Percentiles rank a stretch among this genome's conserved stretches.
Evolutionary conservation across 2,888 invertebrate genomes (phyloP).

Genomic region (Hipparchia semele): DNA sequence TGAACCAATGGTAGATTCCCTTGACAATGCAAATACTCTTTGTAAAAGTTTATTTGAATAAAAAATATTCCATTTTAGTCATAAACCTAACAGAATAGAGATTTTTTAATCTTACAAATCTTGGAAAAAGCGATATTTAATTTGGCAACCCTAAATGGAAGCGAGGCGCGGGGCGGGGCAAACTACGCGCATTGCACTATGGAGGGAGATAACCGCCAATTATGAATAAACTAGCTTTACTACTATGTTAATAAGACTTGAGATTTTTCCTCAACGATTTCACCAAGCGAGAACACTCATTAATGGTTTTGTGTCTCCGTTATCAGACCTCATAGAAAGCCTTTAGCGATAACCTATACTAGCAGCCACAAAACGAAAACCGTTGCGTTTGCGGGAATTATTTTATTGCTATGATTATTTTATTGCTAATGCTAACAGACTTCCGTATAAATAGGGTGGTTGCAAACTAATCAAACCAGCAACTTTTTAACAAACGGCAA

Average conservation of each 20-base stretch:
- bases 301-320: conserved; percentile 73
- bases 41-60: too few relatives aligned
- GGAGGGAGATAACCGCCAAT: conserved; percentile 74
- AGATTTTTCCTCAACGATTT: conserved; percentile 79
- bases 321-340: conserved; percentile 70
- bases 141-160: conserved; percentile 40
- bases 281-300: conserved; percentile 71
- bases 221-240: conserved; percentile 80
- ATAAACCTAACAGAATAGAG: too few relatives aligned
- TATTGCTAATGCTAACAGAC: conserved; percentile 18
- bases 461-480: too few relatives aligned
- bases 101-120: background rate
- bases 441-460: background rate
- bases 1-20: too few relatives aligned
- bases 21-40: too few relatives aligned
- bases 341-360: conserved; percentile 51
- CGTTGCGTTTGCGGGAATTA: conserved; percentile 37
- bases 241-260: conserved; percentile 77
- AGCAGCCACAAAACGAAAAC: conserved; percentile 38
- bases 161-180: conserved; percentile 57
- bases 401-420: conserved; percentile 32
- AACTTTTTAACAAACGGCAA: too few relatives aligned
- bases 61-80: too few relatives aligned
- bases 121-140: background rate
- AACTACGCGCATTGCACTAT: conserved; percentile 56